Evolutionary conservation across 2,113 vertebrate genomes (phyloP).

Genomic region (Mionectes macconnelli): DNA sequence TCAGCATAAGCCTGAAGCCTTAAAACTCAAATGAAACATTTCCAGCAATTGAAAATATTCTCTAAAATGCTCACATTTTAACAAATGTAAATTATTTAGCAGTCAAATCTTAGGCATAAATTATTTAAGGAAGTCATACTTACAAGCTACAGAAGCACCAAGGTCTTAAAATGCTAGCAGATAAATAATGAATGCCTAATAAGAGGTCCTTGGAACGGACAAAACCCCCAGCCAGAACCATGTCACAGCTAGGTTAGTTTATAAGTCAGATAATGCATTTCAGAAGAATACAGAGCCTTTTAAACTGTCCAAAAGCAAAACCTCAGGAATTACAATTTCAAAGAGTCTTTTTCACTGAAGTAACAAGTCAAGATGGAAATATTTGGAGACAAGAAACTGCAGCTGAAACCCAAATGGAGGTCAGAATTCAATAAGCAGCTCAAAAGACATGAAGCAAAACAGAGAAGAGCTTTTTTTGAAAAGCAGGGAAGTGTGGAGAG

Average conservation of each 20-base stretch:
- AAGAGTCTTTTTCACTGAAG: background rate
- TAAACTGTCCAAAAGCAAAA: background rate
- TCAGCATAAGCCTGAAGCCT: background rate
- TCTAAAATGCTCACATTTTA: constrained; percentile 33
- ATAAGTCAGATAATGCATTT: background rate
- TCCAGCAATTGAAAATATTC: background rate
- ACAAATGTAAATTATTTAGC: constrained; percentile 42
- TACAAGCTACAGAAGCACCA: background rate
- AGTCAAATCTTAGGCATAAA: constrained; percentile 15
- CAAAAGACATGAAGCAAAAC: background rate
- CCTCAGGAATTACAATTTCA: constrained; percentile 18
- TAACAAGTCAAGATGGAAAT: background rate
- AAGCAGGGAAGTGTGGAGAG: background rate
- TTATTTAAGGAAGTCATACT: constrained; percentile 37
- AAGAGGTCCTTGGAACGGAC: background rate
- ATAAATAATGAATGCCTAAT: constrained; percentile 52
- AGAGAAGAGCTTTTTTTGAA: background rate
- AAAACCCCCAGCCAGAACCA: background rate
- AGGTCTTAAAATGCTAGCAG: constrained; percentile 18
- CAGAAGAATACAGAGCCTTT: constrained; percentile 8
- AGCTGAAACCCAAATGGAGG: background rate
- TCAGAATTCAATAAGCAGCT: background rate
- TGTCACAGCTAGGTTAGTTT: background rate
- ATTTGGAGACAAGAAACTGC: constrained; percentile 7
- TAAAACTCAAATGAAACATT: background rate